Evolutionary conservation across 2,888 invertebrate species (phyloP), one percentile per base, ranked within the genome.

Genomic region (Slavum lentiscoides): DNA sequence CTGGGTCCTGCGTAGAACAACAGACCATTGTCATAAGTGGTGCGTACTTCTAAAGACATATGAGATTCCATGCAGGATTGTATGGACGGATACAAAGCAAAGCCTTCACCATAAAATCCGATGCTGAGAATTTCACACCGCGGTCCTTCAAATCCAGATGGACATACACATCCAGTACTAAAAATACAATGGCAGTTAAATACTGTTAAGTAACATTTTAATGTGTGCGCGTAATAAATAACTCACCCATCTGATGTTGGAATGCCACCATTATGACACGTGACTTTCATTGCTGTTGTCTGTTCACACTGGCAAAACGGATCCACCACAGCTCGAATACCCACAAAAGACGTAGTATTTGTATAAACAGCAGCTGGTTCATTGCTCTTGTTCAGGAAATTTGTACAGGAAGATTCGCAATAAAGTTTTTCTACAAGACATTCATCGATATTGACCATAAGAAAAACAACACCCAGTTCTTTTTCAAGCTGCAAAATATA

Each of bases 271-370:
- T 96, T 95, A 77, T 93, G 88, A 85, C 95, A 95, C 0, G 89
- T 86, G 0, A 89, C 86, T 0, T 75, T 75, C 13, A 89, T 88
- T 19, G 88, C 88, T n/a, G 7, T 5, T 0, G 88, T 87, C 80
- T 89, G 88, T n/a, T 83, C 82, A 83, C 94, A 94, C 0, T 89
- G 90, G 85, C 96, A 97, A 70, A 92, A 90, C 0, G 95, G 92
- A 86, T 93, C 92, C 0, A 95, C 92, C 55, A 93, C 89, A 0
- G 95, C 95, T 37, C 92, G 91, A 0, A 99, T 95, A 0, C 98
- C 98, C 19, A 98, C 95, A 86, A 98, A 95, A 6, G 96, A 95
- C 0, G 96, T 95, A 1, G 91, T 92, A 86, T 98, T 98, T 0
- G 97, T 96, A 85, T 93, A 96, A 11, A 99, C 94, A 9, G 94